Conservation (phyloP, 1,140 invertebrate species). For the Drosophila micromelanica region DNA sequence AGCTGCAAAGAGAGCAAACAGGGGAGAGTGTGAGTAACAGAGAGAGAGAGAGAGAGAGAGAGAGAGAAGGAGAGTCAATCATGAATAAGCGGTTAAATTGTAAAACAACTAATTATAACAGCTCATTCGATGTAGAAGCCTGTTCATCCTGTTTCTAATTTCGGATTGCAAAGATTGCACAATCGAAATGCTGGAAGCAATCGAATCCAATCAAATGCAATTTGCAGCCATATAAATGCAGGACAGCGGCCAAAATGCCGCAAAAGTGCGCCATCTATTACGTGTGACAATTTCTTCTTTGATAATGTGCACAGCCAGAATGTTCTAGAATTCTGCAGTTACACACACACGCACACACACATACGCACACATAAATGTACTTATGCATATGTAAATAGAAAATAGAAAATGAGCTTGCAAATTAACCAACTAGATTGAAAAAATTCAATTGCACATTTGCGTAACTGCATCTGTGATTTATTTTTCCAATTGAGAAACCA, state of each 20-base stretch:
- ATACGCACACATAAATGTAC: not conserved
- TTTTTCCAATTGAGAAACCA: constrained; percentile 15
- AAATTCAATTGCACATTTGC: constrained; percentile 24
- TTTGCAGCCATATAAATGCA: constrained; percentile 16
- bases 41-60: not conserved
- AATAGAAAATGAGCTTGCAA: constrained; percentile 33
- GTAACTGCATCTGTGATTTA: constrained; percentile 24
- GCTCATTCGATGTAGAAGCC: constrained; percentile 2
- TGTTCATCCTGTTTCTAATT: constrained; percentile 12
- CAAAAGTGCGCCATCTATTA: constrained; percentile 43
- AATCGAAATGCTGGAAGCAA: constrained; percentile 49
- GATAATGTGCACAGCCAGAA: constrained; percentile 23
- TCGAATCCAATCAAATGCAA: constrained; percentile 54
- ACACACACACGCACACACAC: not conserved
- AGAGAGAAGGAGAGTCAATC: constrained; percentile 3
- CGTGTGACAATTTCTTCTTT: constrained; percentile 55
- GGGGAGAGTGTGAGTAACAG: constrained; percentile 5
- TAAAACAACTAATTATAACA: constrained; percentile 7
- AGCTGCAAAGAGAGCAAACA: constrained; percentile 29
- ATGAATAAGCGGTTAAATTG: constrained; percentile 9
- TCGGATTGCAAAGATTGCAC: constrained; percentile 34
- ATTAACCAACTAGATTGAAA: constrained; percentile 19
- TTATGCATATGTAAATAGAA: constrained; percentile 3
- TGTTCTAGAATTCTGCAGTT: constrained; percentile 35
- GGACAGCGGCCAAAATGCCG: constrained; percentile 7